Conservation (phyloP, 2,113 vertebrate genomes). For the Sylvilagus bachmani region DNA sequence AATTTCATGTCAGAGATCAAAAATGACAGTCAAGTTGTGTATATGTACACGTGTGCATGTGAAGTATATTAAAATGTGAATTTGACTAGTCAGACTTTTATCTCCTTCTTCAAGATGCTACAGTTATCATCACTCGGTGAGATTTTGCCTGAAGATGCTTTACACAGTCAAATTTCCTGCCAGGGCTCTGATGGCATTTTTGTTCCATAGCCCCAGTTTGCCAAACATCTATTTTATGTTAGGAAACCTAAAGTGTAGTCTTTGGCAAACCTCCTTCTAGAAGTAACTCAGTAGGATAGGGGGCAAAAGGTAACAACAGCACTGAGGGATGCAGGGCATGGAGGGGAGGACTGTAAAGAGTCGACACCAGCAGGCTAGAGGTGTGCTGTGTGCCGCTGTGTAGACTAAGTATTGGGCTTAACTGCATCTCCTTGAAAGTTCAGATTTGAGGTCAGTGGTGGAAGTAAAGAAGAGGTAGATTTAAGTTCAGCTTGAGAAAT, state of each 20-base stretch:
- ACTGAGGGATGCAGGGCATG: neutral
- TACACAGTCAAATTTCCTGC: neutral
- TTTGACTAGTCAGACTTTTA: neutral
- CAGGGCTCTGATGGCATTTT: neutral
- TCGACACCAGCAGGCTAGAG: neutral
- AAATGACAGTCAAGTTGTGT: neutral
- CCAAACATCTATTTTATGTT: neutral
- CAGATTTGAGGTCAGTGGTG: neutral
- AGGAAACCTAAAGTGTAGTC: neutral
- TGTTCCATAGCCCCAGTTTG: neutral
- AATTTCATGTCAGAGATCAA: slow-evolving; percentile 7
- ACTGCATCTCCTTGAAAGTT: neutral
- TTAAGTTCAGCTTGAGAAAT: neutral
- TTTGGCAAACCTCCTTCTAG: neutral
- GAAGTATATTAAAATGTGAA: neutral
- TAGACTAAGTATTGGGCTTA: neutral
- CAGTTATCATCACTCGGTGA: neutral
- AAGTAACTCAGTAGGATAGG: neutral
- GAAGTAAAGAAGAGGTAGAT: neutral
- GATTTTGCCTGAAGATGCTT: neutral
- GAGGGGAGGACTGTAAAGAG: too few species aligned
- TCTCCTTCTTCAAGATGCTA: neutral
- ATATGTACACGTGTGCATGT: neutral
- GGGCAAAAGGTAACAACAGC: too few species aligned
- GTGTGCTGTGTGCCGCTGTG: neutral